Evolutionary conservation across 1,140 invertebrate species (phyloP), one percentile per base, ranked within the genome.

Genomic region (Plectrocnemia conspersa): DNA sequence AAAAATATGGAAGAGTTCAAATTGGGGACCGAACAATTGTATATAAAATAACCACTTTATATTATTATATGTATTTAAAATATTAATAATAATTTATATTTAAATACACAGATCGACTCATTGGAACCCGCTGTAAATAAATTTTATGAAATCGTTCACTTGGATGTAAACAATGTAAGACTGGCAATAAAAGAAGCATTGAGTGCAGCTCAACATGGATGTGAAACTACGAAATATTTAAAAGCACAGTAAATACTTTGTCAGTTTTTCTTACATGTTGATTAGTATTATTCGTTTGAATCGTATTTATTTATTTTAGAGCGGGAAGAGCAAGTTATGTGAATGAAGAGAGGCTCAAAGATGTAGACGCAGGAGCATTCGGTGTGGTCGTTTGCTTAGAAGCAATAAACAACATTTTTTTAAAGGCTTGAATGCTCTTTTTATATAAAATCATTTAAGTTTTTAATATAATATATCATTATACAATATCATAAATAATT

Each of bases 21-120:
- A 72, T 79, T 7, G 88, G 88, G 1, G 84, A 91, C 65, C 77
- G 88, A 63, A 89, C 89, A 25, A 85, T 91, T 84, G 79, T 88
- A 62, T 69, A 66, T 64, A 53, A 32, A 61, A 69, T 53, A 44
- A 19, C 15, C 15, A 36, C 38, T 25, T 2, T 4, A 33, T 15
- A 25, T 52, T 9, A 2, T 29, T 18, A 25, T 11, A 40, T n/a
- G 24, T 22, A 22, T 7, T 55, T 24, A 46, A 4, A 4, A 13
- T 50, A 35, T 47, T 22, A 11, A 23, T 48, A 41, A 38, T 29
- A 46, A 55, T 23, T 44, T 54, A 13, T 41, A 54, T 38, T 41
- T 24, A 21, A 40, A 46, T 52, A 22, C 38, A 23, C 19, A 59
- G 52, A 45, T 63, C 24, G 57, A 55, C 47, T 42, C 57, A 1